Evolutionary conservation across 2,113 vertebrate genomes (phyloP).

Genomic region (Lampris megalopsis): DNA sequence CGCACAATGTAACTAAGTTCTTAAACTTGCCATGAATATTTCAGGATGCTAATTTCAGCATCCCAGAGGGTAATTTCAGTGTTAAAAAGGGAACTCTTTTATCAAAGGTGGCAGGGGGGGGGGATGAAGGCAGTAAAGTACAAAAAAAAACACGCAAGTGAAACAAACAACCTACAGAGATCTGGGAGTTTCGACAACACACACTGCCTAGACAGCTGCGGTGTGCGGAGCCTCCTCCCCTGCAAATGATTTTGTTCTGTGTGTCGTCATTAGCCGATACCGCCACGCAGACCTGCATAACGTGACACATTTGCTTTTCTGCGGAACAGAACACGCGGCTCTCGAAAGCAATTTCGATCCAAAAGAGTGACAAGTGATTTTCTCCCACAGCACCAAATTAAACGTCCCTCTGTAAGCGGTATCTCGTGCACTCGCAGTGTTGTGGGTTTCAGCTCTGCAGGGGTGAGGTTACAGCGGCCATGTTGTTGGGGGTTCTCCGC

Average conservation of each 20-base stretch:
- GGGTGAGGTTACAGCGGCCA: constrained; percentile 53
- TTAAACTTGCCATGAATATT: constrained; percentile 74
- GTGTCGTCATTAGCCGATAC: constrained; percentile 32
- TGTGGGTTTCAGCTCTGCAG: constrained; percentile 49
- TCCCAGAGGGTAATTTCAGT: constrained; percentile 66
- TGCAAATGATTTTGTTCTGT: constrained; percentile 36
- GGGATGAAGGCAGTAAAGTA: constrained; percentile 49
- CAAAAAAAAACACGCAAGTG: constrained; percentile 29
- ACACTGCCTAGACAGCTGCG: constrained; percentile 5
- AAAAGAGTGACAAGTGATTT: constrained; percentile 55
- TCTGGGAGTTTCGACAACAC: constrained; percentile 6
- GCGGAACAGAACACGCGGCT: constrained; percentile 49
- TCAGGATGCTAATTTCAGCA: constrained; percentile 73
- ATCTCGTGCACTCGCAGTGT: constrained; percentile 42
- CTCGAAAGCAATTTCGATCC: constrained; percentile 60
- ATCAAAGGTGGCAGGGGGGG: constrained; percentile 51
- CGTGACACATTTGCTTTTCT: constrained; percentile 37
- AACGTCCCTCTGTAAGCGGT: constrained; percentile 62
- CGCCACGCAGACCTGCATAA: constrained; percentile 53
- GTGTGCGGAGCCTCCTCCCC: constrained; percentile 20
- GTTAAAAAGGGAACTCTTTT: constrained; percentile 51
- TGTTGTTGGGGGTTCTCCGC: background rate
- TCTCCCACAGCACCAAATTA: constrained; percentile 53
- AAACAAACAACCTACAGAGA: constrained; percentile 8
- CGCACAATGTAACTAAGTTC: constrained; percentile 50